Percentiles rank a stretch among this genome's conserved stretches.
Evolutionary conservation across 2,113 vertebrate species (phyloP).

Genomic region (Lasiurus cinereus): DNA sequence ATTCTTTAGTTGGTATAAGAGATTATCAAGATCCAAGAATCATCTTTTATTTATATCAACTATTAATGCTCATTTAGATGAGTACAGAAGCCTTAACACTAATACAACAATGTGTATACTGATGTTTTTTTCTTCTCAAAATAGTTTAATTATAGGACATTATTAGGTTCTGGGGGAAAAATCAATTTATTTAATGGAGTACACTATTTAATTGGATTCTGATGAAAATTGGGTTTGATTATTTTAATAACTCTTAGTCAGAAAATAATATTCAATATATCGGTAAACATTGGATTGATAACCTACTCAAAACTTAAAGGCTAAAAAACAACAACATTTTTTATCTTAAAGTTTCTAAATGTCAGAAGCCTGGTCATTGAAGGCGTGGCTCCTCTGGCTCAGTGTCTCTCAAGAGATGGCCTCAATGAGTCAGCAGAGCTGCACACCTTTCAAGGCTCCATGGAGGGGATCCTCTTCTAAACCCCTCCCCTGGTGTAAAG

Average conservation of each 20-base stretch:
- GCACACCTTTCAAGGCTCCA: background rate
- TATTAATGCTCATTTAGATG: background rate
- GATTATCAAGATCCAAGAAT: background rate
- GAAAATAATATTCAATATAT: background rate
- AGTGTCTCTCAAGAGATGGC: background rate
- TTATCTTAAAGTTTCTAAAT: background rate
- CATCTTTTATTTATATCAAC: background rate
- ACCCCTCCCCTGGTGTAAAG: rapidly evolving
- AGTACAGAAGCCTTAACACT: background rate
- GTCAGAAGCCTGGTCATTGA: background rate
- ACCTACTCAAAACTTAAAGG: background rate
- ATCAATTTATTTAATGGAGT: background rate
- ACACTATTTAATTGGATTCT: background rate
- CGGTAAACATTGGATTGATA: background rate
- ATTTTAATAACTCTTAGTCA: background rate
- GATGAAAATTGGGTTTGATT: background rate
- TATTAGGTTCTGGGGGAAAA: background rate
- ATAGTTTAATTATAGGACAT: background rate
- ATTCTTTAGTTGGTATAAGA: background rate
- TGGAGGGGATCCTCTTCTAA: background rate
- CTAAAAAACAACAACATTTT: background rate
- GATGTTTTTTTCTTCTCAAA: background rate
- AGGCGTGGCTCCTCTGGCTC: background rate
- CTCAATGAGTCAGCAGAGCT: background rate
- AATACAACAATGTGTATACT: background rate